Conservation (phyloP, 2,797 vertebrate genomes). For the Gallinago stenura region DNA sequence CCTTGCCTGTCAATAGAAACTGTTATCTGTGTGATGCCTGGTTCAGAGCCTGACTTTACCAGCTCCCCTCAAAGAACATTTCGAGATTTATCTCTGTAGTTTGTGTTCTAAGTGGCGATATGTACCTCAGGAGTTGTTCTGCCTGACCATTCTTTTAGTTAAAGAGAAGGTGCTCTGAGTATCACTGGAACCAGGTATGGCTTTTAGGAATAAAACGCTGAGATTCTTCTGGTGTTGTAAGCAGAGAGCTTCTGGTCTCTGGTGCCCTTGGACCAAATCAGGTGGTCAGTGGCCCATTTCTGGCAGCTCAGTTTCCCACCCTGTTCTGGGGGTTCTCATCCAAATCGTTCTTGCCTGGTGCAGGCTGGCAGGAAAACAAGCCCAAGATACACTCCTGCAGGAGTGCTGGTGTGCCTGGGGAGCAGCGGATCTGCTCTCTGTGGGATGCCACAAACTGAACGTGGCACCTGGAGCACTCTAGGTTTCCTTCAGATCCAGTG, state of each 20-base stretch:
- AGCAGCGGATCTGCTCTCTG: fast-evolving
- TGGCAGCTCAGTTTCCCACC: fast-evolving
- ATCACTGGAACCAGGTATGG: neutral
- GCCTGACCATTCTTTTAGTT: neutral
- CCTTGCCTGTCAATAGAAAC: neutral
- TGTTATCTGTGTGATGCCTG: neutral
- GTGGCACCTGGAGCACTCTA: neutral
- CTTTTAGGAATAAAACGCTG: neutral
- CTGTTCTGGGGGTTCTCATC: neutral
- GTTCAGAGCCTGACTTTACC: neutral
- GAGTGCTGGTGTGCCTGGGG: neutral
- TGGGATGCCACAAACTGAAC: neutral
- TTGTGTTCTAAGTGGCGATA: neutral
- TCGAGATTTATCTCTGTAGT: neutral
- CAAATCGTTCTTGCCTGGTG: neutral
- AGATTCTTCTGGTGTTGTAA: fast-evolving
- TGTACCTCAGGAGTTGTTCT: neutral
- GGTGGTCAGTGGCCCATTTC: neutral
- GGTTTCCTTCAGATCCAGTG: neutral
- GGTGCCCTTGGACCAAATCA: neutral
- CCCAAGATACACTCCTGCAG: neutral
- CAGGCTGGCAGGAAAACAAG: neutral
- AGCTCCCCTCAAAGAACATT: neutral
- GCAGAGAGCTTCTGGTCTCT: neutral
- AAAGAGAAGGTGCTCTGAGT: neutral